phyloP scores from a whole-genome alignment of 2,113 vertebrate species.

The Cephalopholis sonnerati region DNA sequence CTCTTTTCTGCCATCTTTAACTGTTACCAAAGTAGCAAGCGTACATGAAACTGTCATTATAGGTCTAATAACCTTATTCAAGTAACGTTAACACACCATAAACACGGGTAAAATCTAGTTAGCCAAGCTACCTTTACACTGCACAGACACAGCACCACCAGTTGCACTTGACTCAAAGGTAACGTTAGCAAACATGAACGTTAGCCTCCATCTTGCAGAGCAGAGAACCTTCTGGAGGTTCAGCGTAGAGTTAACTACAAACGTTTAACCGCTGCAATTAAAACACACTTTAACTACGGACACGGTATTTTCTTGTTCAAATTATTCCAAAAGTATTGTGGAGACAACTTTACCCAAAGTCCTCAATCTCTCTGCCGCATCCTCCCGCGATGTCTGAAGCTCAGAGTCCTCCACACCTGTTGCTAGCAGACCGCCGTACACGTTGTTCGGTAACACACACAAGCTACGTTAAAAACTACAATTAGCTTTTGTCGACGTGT shows the following conservation, averaged over 20 bases:
- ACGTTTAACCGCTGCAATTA: background rate
- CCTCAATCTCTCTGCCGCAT: background rate
- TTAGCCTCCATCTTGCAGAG: background rate
- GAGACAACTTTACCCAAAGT: background rate
- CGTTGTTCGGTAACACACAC: background rate
- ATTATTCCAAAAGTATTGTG: too few species aligned
- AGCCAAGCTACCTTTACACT: background rate
- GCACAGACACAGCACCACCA: background rate
- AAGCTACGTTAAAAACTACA: background rate
- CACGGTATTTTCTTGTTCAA: background rate
- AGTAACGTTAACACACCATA: background rate
- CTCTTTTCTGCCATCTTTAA: background rate
- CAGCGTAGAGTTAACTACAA: too few species aligned
- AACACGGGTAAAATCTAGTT: background rate
- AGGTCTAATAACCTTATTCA: too few species aligned
- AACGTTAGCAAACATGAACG: background rate
- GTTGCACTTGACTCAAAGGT: background rate
- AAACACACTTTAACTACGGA: background rate
- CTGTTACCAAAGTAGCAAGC: too few species aligned
- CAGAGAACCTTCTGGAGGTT: background rate
- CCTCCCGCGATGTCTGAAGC: background rate
- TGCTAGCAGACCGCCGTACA: background rate
- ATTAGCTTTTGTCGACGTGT: background rate
- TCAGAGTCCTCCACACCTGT: background rate
- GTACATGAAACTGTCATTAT: background rate